These are phyloP conservation scores for Periparus ater DNA, from an alignment of 2,797 vertebrate species.

Conservation along the genomic window DNA sequence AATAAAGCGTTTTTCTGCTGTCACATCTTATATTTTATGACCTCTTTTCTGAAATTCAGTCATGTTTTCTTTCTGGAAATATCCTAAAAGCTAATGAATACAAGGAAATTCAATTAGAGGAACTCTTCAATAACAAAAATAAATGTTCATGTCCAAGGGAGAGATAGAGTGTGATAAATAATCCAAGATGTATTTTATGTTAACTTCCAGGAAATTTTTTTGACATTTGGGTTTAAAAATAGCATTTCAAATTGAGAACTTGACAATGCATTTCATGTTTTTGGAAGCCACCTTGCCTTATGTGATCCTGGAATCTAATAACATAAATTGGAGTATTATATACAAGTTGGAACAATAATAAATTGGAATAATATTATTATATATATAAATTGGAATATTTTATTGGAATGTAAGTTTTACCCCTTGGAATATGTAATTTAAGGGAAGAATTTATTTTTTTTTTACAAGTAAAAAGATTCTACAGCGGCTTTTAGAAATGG, in stretches of 20 bases:
- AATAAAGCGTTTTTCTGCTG: background rate
- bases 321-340: background rate
- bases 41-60: background rate
- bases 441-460: background rate
- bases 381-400: background rate
- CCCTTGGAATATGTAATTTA: background rate
- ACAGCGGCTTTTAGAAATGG: background rate
- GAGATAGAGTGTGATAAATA: background rate
- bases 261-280: background rate
- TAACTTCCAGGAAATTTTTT: background rate
- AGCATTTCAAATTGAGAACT: background rate
- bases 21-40: background rate
- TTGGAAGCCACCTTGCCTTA: background rate
- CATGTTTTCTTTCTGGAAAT: constrained; percentile 3
- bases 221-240: background rate
- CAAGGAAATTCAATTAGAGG: background rate
- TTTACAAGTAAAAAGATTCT: background rate
- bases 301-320: background rate
- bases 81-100: background rate
- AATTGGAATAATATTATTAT: background rate
- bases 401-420: background rate
- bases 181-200: background rate
- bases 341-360: background rate
- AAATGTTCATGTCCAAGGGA: background rate
- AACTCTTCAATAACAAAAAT: constrained; percentile 5